Conservation (phyloP, 2,113 vertebrate genomes). For the Meleagris gallopavo region DNA sequence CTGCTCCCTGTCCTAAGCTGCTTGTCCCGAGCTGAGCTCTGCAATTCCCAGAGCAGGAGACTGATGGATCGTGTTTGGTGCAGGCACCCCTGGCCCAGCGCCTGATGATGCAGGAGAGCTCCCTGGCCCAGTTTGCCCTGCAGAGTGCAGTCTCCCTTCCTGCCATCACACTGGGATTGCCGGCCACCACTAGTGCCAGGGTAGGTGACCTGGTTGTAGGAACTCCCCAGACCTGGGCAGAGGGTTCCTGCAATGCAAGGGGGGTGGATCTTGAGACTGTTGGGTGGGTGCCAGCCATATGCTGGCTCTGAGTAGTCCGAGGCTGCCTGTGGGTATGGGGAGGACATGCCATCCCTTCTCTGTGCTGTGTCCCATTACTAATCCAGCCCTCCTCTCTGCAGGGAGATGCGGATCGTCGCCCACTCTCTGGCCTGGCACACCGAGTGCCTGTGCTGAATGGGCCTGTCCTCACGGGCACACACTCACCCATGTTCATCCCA, state of each 20-base stretch:
- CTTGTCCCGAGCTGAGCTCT: background rate
- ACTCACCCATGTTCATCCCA: slow-evolving; percentile 81
- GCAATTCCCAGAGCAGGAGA: background rate
- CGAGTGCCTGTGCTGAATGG: slow-evolving; percentile 71
- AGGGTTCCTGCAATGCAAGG: fast-evolving
- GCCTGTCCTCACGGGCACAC: slow-evolving; percentile 75
- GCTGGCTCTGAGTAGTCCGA: background rate
- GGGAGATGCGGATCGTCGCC: slow-evolving; percentile 82
- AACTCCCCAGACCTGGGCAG: background rate
- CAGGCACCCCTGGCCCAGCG: slow-evolving; percentile 80
- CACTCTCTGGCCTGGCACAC: slow-evolving; percentile 75
- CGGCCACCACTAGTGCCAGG: slow-evolving; percentile 80
- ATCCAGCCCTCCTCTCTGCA: slow-evolving; percentile 39
- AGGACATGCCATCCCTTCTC: fast-evolving
- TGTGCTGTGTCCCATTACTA: fast-evolving
- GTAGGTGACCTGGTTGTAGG: slow-evolving; percentile 72
- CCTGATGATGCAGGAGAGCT: slow-evolving; percentile 84
- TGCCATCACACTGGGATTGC: slow-evolving; percentile 86
- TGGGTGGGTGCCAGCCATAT: fast-evolving
- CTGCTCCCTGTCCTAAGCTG: background rate
- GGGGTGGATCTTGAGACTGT: background rate
- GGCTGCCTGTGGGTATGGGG: fast-evolving
- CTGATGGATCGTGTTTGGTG: background rate
- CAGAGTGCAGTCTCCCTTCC: slow-evolving; percentile 82
- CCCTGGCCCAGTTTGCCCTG: slow-evolving; percentile 85